These are phyloP conservation scores for Oscheius sp. DNA, from an alignment of 2,888 invertebrate genomes.

Conservation along the genomic window DNA sequence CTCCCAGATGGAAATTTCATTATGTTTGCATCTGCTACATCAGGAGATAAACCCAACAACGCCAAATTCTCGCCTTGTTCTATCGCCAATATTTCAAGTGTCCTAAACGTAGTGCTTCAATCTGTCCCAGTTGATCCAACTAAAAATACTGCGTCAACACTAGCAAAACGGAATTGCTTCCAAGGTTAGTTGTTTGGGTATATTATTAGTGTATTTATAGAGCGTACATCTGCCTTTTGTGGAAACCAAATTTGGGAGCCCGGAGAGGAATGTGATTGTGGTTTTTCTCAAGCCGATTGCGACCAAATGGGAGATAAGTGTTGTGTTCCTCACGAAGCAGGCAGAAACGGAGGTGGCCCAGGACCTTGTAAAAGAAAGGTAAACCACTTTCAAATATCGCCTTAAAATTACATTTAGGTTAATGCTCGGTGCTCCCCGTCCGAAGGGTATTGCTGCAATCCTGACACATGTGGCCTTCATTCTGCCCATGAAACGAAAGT, in stretches of 20 bases:
- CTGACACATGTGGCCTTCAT: constrained; percentile 79
- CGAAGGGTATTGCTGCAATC: constrained; percentile 95
- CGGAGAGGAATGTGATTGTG: constrained; percentile 98
- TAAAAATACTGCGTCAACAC: constrained; percentile 47
- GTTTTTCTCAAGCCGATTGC: constrained; percentile 83
- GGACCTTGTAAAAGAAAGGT: constrained; percentile 79
- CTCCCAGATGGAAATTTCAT: constrained; percentile 94
- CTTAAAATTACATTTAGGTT: constrained; percentile 22
- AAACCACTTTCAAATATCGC: no score
- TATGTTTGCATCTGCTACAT: constrained; percentile 96
- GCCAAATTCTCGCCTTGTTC: constrained; percentile 80
- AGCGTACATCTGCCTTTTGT: constrained; percentile 93
- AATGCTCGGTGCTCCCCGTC: constrained; percentile 77
- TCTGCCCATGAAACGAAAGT: constrained; percentile 73
- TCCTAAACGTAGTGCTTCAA: constrained; percentile 63
- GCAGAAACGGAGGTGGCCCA: constrained; percentile 43
- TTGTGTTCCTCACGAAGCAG: constrained; percentile 80
- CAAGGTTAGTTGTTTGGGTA: constrained; percentile 73
- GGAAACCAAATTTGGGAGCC: constrained; percentile 98
- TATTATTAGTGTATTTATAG: constrained; percentile 76
- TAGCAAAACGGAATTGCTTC: constrained; percentile 91
- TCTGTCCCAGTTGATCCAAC: constrained; percentile 65
- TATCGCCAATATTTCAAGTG: constrained; percentile 60
- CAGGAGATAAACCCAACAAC: constrained; percentile 96
- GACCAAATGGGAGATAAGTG: constrained; percentile 74